Evolutionary conservation across 2,888 invertebrate species (phyloP), one percentile per base, ranked within the genome.

Genomic region (Brenthis hecate): DNA sequence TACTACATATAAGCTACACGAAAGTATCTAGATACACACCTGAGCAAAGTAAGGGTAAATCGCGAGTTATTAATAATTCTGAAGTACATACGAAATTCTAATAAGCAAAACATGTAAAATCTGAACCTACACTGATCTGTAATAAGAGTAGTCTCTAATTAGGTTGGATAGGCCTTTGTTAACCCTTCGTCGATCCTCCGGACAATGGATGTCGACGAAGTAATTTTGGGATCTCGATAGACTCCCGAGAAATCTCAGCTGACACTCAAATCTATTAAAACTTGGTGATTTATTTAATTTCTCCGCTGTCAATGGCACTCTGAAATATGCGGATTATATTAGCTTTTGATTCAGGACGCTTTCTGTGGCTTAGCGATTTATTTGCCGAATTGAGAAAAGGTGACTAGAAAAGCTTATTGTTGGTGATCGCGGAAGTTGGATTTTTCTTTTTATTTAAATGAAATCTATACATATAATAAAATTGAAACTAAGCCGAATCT

Each of bases 71-170:
- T 43, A 8, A 50, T 23, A 60, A 48, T 48, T 4, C 11, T 2
- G 23, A 13, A n/a, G 19, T 28, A 60, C 48, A 1, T 8, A 43
- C 23, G 8, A 23, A 28, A 47, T 36, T 43, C 63, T 65, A 72
- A 74, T 71, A 72, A 72, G 75, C 64, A 69, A 71, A 71, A 73
- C 70, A 70, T 70, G 65, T 67, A 63, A 68, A 73, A 76, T 73
- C 69, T 68, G 68, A 73, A 70, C 69, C 65, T 53, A 23, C 56
- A 61, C 48, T 67, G 56, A 63, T 66, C 55, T 70, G 72, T 71
- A 73, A 71, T 70, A 73, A 70, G 74, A 70, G 72, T 69, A 75
- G 66, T 70, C 69, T 76, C 78, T 81, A 82, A 81, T 83, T 81
- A 81, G 81, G 80, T 78, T 80, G 78, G 75, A 78, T 68, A 62